These are phyloP conservation scores for Lasiurus cinereus DNA, from an alignment of 2,113 vertebrate genomes.

Conservation along the genomic window DNA sequence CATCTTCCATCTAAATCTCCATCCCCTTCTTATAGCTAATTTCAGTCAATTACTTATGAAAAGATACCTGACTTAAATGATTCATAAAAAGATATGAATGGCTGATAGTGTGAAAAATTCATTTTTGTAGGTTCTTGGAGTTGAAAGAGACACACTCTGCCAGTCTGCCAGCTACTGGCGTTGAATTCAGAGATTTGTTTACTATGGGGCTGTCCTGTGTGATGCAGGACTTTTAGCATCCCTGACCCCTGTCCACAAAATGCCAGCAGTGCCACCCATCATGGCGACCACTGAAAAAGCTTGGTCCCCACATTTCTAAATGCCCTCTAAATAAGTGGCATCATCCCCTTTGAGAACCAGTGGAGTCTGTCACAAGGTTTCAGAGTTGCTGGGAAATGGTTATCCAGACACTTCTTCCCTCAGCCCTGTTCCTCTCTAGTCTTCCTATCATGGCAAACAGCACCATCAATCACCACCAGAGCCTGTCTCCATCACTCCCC, in stretches of 20 bases:
- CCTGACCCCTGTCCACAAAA: not conserved
- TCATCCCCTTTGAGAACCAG: too few relatives aligned
- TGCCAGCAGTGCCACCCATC: not conserved
- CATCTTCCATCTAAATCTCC: not conserved
- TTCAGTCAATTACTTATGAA: not conserved
- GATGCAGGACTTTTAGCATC: not conserved
- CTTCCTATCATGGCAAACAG: too few relatives aligned
- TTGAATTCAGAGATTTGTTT: not conserved
- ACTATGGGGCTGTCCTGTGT: too few relatives aligned
- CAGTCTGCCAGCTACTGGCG: not conserved
- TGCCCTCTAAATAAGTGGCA: too few relatives aligned
- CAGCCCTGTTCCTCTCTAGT: too few relatives aligned
- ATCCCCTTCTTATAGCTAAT: not conserved
- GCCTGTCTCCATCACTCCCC: too few relatives aligned
- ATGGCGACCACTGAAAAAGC: not conserved
- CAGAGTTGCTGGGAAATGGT: too few relatives aligned
- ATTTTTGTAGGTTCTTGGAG: not conserved
- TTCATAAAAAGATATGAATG: not conserved
- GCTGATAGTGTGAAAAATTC: not conserved
- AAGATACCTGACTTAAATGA: slow-evolving; percentile 10
- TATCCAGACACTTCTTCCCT: too few relatives aligned
- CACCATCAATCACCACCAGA: too few relatives aligned
- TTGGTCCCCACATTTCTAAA: not conserved
- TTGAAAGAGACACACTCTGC: not conserved
- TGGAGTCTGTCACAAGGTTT: too few relatives aligned